Evolutionary conservation across 1,140 invertebrate species (phyloP).

Genomic region (Potamilus streckersoni): DNA sequence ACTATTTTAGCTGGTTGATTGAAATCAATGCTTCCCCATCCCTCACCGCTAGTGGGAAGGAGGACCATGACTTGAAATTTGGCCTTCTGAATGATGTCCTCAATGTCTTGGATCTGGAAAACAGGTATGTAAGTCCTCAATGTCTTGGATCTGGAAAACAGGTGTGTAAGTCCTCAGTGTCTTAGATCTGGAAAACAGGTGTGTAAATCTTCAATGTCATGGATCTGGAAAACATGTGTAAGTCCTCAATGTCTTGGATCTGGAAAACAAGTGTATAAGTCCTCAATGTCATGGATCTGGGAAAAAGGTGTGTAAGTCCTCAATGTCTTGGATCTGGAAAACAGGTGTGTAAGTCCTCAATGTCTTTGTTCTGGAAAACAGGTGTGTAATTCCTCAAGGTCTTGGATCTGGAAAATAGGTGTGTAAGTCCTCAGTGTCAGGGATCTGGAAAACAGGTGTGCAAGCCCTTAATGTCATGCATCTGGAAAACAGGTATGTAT

Average conservation of each 20-base stretch:
- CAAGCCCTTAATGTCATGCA: constrained; percentile 71
- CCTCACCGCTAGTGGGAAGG: constrained; percentile 70
- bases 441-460: too few relatives aligned
- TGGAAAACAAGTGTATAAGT: too few relatives aligned
- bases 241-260: too few relatives aligned
- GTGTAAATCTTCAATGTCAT: constrained; percentile 66
- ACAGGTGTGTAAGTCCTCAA: constrained; percentile 55
- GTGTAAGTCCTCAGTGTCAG: too few relatives aligned
- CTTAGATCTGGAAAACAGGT: constrained; percentile 62
- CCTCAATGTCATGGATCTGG: constrained; percentile 70
- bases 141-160: constrained; percentile 67
- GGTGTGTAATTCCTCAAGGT: constrained; percentile 63
- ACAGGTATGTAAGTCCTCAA: constrained; percentile 67
- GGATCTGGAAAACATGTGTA: constrained; percentile 57
- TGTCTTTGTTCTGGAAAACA: constrained; percentile 67
- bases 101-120: constrained; percentile 71
- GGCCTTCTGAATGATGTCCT: constrained; percentile 70
- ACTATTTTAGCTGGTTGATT: constrained; percentile 65
- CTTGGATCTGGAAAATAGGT: constrained; percentile 64
- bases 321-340: constrained; percentile 69
- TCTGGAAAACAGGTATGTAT: constrained; percentile 67
- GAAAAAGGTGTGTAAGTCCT: constrained; percentile 68
- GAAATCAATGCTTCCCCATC: constrained; percentile 72
- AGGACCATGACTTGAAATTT: constrained; percentile 71
- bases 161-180: constrained; percentile 63